Evolutionary conservation across 2,113 vertebrate genomes (phyloP).

Genomic region (Petrocephalus microphthalmus): DNA sequence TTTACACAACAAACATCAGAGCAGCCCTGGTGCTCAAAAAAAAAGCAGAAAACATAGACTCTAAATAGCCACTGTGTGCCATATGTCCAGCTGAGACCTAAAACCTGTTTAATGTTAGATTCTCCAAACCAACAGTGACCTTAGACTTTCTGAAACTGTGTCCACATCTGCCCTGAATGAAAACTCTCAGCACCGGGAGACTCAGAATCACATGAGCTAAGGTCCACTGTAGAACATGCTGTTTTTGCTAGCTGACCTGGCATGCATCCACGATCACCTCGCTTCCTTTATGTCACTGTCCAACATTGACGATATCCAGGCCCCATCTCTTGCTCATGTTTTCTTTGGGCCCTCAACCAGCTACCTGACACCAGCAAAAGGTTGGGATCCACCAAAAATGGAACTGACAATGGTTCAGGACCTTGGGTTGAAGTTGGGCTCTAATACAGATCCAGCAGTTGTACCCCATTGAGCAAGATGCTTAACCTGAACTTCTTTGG

Average conservation of each 20-base stretch:
- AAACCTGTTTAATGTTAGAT: background rate
- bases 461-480: background rate
- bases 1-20: background rate
- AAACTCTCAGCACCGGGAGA: background rate
- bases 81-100: background rate
- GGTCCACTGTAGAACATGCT: background rate
- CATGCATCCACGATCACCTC: background rate
- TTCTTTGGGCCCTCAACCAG: background rate
- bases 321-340: background rate
- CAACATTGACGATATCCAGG: background rate
- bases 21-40: background rate
- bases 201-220: background rate
- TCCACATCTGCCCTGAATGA: background rate
- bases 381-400: background rate
- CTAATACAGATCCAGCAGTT: background rate
- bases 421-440: background rate
- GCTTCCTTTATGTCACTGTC: background rate
- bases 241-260: background rate
- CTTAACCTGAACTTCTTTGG: background rate
- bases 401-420: background rate
- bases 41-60: background rate
- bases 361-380: background rate
- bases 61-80: background rate
- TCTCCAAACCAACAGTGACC: background rate
- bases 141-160: background rate